phyloP scores from a whole-genome alignment of 2,113 vertebrate species.

The Pangasianodon hypophthalmus region DNA sequence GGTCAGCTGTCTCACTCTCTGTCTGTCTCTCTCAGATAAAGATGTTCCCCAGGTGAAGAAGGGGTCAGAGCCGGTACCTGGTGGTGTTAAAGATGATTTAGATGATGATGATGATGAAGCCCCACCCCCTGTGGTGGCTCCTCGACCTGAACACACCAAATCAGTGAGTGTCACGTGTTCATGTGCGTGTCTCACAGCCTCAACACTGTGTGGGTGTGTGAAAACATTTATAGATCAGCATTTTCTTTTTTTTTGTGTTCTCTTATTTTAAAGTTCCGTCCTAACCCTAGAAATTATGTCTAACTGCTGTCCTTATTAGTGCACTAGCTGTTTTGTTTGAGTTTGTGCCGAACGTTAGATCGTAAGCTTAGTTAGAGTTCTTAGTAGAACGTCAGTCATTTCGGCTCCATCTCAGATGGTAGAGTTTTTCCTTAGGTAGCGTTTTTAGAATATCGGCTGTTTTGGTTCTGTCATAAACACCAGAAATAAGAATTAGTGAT shows the following conservation, averaged over 20 bases:
- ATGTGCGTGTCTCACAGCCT: neutral
- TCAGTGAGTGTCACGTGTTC: conserved; percentile 63
- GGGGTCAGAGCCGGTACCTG: conserved; percentile 79
- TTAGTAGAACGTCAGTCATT: neutral
- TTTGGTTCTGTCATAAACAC: neutral
- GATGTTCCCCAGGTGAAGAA: conserved; percentile 78
- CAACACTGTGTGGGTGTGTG: neutral
- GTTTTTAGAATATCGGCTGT: no score
- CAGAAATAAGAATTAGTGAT: neutral
- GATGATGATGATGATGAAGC: conserved; percentile 90
- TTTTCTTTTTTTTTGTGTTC: no score
- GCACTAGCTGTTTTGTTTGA: no score
- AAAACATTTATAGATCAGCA: no score
- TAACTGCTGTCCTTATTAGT: no score
- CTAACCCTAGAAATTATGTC: no score
- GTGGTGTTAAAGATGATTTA: conserved; percentile 76
- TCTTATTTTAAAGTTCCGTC: no score
- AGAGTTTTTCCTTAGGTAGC: no score
- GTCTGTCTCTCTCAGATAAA: conserved; percentile 68
- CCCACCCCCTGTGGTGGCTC: conserved; percentile 90
- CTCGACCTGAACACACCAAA: conserved; percentile 95
- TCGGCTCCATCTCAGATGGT: no score
- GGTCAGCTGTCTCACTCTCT: neutral
- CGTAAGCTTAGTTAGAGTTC: neutral
- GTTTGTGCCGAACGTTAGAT: no score